Base-by-base conservation (phyloP, 2,888 invertebrate genomes). In the Andricus curvator region DNA sequence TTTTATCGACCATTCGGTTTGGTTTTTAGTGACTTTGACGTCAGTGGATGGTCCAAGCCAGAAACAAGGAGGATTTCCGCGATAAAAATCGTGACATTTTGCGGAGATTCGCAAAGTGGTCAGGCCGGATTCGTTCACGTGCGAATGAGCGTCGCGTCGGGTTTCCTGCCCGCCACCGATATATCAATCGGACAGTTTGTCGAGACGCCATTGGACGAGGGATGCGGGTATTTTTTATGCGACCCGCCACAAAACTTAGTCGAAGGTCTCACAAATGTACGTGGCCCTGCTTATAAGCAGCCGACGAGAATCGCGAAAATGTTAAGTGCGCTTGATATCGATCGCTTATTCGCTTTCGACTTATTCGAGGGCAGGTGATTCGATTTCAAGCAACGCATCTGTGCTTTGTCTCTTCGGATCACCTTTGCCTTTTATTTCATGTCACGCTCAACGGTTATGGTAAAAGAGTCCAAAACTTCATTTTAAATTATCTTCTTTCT, bases 171-270 rank as follows among this genome's bases (percentile, higher is more conserved):
- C 51, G 51, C 70, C 70, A 70, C 70, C 78, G 56, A 66, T 64
- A 78, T 64, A 67, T 66, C 56, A 83, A 84, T 84, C 83, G 83
- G 81, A 51, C 78, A 82, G 84, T 84, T 84, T 79, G 82, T 83
- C 84, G 79, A 78, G 84, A 82, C 79, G 81, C 78, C 68, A 33
- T 44, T 48, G 78, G 79, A 66, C 78, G 80, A 79, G 79, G 81
- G 83, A 85, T 85, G 86, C 86, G 86, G 86, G 86, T 84, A 83
- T 81, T 86, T 85, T 82, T 80, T 82, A 84, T 70, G 70, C 70
- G 70, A 48, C 70, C 48, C 70, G 48, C 70, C 44, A 68, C 70
- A 70, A 70, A 70, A 70, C 51, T 70, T 51, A 70, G 51, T 70
- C 48, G 70, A 70, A 70, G 70, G 70, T 70, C 70, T 70, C 51